A percentile compares a stretch with the other conserved stretches of the same genome.
Conservation (phyloP, 1,140 invertebrate species). For the Drosophila nannoptera region DNA sequence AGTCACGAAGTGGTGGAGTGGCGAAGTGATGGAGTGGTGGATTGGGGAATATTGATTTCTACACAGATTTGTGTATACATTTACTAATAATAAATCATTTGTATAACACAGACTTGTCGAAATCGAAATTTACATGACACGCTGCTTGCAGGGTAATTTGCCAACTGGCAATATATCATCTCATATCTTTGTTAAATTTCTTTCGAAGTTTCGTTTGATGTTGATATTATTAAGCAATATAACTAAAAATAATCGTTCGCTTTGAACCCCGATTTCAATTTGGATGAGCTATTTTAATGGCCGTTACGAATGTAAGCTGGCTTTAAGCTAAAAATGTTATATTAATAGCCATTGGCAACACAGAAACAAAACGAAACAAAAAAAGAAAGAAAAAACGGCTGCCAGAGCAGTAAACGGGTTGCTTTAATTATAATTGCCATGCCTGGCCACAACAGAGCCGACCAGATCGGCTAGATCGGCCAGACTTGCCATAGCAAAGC, state of each 20-base stretch:
- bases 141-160: background rate
- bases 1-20: no score
- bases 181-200: background rate
- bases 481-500: conserved; percentile 16
- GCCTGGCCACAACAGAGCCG: conserved; percentile 13
- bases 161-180: background rate
- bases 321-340: conserved; percentile 50
- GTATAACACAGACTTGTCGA: no score
- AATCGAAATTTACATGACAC: no score
- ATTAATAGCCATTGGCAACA: conserved; percentile 59
- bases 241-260: conserved; percentile 29
- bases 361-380: background rate
- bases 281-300: conserved; percentile 68
- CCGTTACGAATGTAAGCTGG: conserved; percentile 44
- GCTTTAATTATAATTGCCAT: conserved; percentile 50
- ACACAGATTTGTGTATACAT: no score
- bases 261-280: conserved; percentile 59
- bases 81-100: no score
- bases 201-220: conserved; percentile 7
- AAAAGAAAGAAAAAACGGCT: no score
- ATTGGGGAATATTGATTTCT: no score
- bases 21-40: no score
- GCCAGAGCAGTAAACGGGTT: conserved; percentile 40
- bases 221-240: conserved; percentile 65
- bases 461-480: conserved; percentile 13